Evolutionary conservation across 2,113 vertebrate genomes (phyloP).

Genomic region (Mugil cephalus): DNA sequence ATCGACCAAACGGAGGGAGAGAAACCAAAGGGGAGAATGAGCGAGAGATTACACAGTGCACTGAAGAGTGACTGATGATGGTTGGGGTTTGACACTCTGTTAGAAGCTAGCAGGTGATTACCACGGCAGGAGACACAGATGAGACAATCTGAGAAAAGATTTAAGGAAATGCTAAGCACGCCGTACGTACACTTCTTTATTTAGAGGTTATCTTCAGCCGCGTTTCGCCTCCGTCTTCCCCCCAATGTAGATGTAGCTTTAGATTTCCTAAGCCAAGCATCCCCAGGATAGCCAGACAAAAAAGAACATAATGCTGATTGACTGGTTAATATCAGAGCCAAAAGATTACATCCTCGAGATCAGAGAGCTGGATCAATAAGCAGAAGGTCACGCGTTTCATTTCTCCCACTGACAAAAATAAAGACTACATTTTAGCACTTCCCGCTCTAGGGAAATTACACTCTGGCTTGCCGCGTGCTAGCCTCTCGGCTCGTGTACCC

Average conservation of each 20-base stretch:
- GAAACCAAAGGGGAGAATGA: constrained; percentile 7
- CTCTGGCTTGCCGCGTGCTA: constrained; percentile 7
- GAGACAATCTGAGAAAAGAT: constrained; percentile 15
- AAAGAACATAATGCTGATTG: constrained; percentile 37
- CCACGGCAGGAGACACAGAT: constrained; percentile 6
- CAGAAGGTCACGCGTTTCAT: constrained; percentile 54
- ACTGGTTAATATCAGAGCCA: constrained; percentile 52
- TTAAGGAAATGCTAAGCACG: constrained; percentile 22
- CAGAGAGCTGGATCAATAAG: constrained; percentile 53
- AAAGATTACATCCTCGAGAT: constrained; percentile 26
- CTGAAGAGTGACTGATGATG: constrained; percentile 56
- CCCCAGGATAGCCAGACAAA: background rate
- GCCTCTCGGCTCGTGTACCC: constrained; percentile 32
- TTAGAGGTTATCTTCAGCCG: background rate
- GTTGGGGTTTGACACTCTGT: constrained; percentile 32
- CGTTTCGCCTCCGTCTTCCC: background rate
- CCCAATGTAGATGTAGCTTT: background rate
- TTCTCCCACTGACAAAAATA: constrained; percentile 43
- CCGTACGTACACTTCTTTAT: constrained; percentile 1
- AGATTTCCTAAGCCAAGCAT: constrained; percentile 19
- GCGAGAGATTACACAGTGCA: constrained; percentile 5
- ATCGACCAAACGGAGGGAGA: constrained; percentile 46
- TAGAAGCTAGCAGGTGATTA: constrained; percentile 41
- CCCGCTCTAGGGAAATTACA: constrained; percentile 48
- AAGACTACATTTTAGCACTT: constrained; percentile 19